phyloP scores from a whole-genome alignment of 2,888 invertebrate genomes.

The Hemaris fuciformis region DNA sequence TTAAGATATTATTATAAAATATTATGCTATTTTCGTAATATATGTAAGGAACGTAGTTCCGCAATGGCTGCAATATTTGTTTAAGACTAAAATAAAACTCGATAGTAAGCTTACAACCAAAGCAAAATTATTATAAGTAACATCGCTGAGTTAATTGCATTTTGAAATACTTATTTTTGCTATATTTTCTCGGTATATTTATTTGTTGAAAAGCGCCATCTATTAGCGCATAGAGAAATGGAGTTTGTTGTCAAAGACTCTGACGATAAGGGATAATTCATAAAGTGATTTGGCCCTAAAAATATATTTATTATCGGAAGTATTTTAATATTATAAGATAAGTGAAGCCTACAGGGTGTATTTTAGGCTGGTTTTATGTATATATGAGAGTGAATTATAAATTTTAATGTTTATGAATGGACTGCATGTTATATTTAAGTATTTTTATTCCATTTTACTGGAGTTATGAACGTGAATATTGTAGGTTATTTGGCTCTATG shows the following conservation, averaged over 20 bases:
- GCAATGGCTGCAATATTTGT: background rate
- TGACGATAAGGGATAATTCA: background rate
- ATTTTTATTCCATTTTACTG: background rate
- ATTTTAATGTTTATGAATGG: background rate
- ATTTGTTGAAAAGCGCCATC: background rate
- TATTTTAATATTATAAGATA: background rate
- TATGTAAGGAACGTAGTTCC: background rate
- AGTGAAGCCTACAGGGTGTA: background rate
- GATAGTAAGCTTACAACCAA: background rate
- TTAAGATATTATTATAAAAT: background rate
- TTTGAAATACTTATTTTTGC: background rate
- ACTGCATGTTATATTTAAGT: background rate
- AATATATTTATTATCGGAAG: background rate
- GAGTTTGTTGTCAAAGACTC: background rate
- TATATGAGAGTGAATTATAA: background rate
- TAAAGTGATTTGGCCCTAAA: background rate
- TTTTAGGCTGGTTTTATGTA: background rate
- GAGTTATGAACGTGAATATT: background rate
- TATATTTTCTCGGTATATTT: background rate
- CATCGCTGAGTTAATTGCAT: background rate
- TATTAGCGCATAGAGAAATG: background rate
- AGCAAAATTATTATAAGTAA: background rate
- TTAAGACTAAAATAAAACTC: background rate
- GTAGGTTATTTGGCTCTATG: background rate
- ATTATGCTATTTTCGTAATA: background rate